These are phyloP conservation scores for Callosobruchus maculatus DNA, from an alignment of 2,888 invertebrate species.

Conservation along the genomic window DNA sequence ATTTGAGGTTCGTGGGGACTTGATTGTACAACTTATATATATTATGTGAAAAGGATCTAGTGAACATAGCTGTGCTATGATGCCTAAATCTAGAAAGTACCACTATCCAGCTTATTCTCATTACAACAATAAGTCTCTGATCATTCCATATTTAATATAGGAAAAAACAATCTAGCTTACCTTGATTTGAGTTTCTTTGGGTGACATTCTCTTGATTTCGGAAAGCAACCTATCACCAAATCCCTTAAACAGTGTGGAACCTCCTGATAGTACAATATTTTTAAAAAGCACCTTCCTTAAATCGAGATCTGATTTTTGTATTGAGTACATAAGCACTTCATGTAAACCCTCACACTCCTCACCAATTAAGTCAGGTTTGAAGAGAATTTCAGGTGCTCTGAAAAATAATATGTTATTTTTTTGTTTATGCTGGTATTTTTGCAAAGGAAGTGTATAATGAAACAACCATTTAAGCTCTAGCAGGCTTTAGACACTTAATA, in stretches of 20 bases:
- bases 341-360: conserved; percentile 98
- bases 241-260: conserved; percentile 94
- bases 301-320: conserved; percentile 98
- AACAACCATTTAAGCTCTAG: too few species aligned
- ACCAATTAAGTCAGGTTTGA: conserved; percentile 92
- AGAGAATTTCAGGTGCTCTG: conserved; percentile 95
- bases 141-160: too few species aligned
- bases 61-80: too few species aligned
- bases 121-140: too few species aligned
- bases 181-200: conserved; percentile 97
- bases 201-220: conserved; percentile 90
- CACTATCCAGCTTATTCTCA: too few species aligned
- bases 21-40: too few species aligned
- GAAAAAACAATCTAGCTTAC: conserved; percentile 51
- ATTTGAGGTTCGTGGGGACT: too few species aligned
- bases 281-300: conserved; percentile 93
- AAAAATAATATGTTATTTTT: conserved; percentile 49
- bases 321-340: conserved; percentile 92
- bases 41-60: too few species aligned
- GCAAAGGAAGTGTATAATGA: too few species aligned
- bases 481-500: too few species aligned
- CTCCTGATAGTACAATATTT: conserved; percentile 97
- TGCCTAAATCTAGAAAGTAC: too few species aligned
- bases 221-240: conserved; percentile 94
- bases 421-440: too few species aligned